Evolutionary conservation across 2,113 vertebrate species (phyloP).

Genomic region (Psittacula cyanocephala): DNA sequence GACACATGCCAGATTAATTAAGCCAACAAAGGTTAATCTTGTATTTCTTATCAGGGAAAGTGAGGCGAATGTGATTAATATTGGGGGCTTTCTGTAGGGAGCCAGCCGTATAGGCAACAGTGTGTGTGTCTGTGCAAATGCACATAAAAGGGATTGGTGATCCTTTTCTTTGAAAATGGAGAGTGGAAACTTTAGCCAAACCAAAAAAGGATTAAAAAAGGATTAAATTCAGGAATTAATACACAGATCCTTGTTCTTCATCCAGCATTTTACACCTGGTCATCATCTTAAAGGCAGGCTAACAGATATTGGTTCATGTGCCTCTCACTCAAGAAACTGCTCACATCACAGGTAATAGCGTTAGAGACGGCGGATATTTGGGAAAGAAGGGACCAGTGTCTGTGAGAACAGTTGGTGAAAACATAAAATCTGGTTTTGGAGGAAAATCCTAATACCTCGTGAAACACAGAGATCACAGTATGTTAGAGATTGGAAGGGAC

Average conservation of each 20-base stretch:
- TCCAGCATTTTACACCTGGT: background rate
- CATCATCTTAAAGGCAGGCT: background rate
- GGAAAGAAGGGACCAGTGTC: background rate
- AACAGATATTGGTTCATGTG: fast-evolving
- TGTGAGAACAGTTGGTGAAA: background rate
- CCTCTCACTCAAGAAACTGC: background rate
- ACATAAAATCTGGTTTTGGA: background rate
- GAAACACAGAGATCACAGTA: fast-evolving
- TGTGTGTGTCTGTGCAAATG: background rate
- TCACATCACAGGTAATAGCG: fast-evolving
- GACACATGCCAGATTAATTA: conserved; percentile 21
- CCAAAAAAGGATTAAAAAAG: background rate
- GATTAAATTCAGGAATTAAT: background rate
- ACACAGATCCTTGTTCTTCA: background rate
- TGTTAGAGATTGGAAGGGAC: too few relatives aligned
- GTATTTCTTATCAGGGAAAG: background rate
- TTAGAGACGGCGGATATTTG: background rate
- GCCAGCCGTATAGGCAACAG: fast-evolving
- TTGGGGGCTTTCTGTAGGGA: background rate
- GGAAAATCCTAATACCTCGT: background rate
- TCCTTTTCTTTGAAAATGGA: background rate
- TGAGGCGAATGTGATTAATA: background rate
- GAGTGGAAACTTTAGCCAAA: background rate
- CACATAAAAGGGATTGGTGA: fast-evolving
- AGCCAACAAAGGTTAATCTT: background rate